Percentiles rank a stretch among this genome's conserved stretches.
Evolutionary conservation across 2,888 invertebrate species (phyloP).

Genomic region (Pemphredon lugubris): DNA sequence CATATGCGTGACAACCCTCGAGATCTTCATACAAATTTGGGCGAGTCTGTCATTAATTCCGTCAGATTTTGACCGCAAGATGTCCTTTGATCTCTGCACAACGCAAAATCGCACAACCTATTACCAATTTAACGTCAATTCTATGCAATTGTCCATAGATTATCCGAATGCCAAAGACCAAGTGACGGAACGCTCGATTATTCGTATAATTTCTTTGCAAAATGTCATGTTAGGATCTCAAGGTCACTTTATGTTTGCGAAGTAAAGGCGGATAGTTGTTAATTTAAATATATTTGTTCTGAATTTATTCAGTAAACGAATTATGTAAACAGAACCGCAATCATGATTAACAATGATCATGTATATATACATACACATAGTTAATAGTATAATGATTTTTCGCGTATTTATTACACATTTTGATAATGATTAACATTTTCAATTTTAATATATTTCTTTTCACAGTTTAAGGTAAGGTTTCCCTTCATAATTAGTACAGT

Average conservation of each 20-base stretch:
- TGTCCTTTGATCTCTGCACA: slow-evolving; percentile 1
- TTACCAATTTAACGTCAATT: too few relatives aligned
- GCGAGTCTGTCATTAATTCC: slow-evolving; percentile 12
- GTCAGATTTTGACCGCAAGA: slow-evolving; percentile 1
- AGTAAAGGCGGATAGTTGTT: slow-evolving; percentile 42
- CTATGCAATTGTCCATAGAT: too few relatives aligned
- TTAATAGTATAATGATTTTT: slow-evolving; percentile 54
- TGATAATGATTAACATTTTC: slow-evolving; percentile 57
- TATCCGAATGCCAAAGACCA: too few relatives aligned
- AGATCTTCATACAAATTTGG: not conserved
- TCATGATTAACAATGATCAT: slow-evolving; percentile 76
- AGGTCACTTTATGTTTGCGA: too few relatives aligned
- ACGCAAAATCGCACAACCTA: too few relatives aligned
- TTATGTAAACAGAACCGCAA: slow-evolving; percentile 75
- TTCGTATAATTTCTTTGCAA: too few relatives aligned
- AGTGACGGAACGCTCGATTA: too few relatives aligned
- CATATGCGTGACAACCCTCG: not conserved
- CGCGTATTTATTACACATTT: slow-evolving; percentile 49
- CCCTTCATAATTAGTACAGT: slow-evolving; percentile 55
- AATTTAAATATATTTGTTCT: slow-evolving; percentile 69
- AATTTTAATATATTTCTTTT: slow-evolving; percentile 55
- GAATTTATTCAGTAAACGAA: slow-evolving; percentile 73
- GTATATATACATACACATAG: too few relatives aligned
- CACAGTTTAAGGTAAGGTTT: slow-evolving; percentile 52
- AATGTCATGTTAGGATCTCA: too few relatives aligned